A percentile compares a stretch with the other conserved stretches of the same genome.
Evolutionary conservation across 2,113 vertebrate species (phyloP).

Genomic region (Phycodurus eques): DNA sequence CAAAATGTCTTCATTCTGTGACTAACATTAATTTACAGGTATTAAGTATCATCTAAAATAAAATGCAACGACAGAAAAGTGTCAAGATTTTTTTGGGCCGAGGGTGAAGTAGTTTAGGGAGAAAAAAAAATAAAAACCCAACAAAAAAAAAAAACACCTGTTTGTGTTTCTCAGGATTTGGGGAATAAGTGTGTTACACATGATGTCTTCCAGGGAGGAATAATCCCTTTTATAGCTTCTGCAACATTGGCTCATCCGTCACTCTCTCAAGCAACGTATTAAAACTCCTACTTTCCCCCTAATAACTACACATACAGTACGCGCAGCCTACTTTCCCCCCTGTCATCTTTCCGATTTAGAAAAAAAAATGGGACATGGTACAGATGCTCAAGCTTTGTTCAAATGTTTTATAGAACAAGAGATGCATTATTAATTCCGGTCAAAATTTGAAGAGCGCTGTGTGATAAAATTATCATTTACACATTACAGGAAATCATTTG

Average conservation of each 20-base stretch:
- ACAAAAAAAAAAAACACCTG: conserved; percentile 48
- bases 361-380: conserved; percentile 49
- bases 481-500: background rate
- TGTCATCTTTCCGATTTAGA: conserved; percentile 36
- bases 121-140: too few species aligned
- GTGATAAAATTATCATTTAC: background rate
- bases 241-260: conserved; percentile 44
- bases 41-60: background rate
- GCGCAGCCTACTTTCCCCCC: conserved; percentile 41
- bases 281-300: conserved; percentile 54
- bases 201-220: conserved; percentile 62
- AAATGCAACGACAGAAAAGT: background rate
- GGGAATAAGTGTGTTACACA: conserved; percentile 65
- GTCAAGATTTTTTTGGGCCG: background rate
- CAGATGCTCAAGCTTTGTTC: conserved; percentile 24
- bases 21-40: background rate
- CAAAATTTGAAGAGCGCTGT: conserved; percentile 4
- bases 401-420: conserved; percentile 33
- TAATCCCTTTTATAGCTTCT: conserved; percentile 64
- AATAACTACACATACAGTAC: conserved; percentile 34
- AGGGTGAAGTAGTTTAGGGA: conserved; percentile 17
- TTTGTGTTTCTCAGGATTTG: conserved; percentile 62
- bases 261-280: conserved; percentile 57
- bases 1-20: background rate
- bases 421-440: conserved; percentile 47